These are phyloP conservation scores for Chanos chanos DNA, from an alignment of 2,797 vertebrate species.

Conservation along the genomic window DNA sequence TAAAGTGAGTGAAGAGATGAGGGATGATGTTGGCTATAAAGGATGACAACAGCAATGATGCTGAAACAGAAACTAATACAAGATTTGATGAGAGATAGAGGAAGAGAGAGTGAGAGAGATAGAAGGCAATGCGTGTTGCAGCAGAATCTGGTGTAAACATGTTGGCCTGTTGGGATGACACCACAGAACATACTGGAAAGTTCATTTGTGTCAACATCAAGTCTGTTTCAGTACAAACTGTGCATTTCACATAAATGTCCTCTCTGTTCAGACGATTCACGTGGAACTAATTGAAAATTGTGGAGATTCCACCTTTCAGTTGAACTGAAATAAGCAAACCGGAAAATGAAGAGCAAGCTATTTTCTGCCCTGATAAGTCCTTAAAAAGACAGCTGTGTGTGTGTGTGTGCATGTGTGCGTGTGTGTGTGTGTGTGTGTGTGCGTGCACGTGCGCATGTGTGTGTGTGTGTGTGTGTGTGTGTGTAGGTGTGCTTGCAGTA, in stretches of 20 bases:
- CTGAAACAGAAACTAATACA: not conserved
- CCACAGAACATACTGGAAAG: not conserved
- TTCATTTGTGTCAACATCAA: not conserved
- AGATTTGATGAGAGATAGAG: not conserved
- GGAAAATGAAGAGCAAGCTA: conserved; percentile 29
- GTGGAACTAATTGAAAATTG: conserved; percentile 46
- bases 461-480: not conserved
- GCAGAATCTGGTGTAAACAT: conserved; percentile 8
- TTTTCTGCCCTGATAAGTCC: conserved; percentile 29
- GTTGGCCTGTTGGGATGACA: not conserved
- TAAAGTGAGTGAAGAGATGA: conserved; percentile 58
- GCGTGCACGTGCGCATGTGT: not conserved
- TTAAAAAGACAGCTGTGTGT: conserved; percentile 7
- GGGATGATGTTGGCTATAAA: not conserved
- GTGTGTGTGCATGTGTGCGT: conserved; percentile 16
- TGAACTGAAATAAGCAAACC: conserved; percentile 18
- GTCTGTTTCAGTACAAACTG: not conserved
- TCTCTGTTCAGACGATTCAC: conserved; percentile 27
- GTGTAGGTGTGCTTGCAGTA: too few species aligned
- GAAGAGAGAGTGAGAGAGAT: not conserved
- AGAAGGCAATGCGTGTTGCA: conserved; percentile 1
- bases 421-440: conserved; percentile 18
- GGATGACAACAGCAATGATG: too few species aligned
- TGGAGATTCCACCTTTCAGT: conserved; percentile 7
- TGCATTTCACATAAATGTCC: not conserved